These are phyloP conservation scores for Gadopsis marmoratus DNA, from an alignment of 2,797 vertebrate genomes.

Conservation along the genomic window DNA sequence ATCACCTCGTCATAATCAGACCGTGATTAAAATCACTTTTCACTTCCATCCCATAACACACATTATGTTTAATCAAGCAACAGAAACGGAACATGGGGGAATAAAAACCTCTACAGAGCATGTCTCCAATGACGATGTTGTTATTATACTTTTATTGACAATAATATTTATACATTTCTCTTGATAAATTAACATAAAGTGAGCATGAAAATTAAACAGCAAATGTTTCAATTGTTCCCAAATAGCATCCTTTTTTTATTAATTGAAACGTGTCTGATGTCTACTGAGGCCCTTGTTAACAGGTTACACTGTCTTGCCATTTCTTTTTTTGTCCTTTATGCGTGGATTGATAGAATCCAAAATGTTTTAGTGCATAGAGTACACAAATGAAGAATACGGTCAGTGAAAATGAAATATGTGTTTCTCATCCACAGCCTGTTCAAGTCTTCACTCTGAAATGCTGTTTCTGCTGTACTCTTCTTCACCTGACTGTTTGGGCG, in stretches of 20 bases:
- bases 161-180: slow-evolving; percentile 54
- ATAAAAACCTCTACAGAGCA: not conserved
- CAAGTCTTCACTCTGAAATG: slow-evolving; percentile 38
- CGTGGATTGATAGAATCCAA: slow-evolving; percentile 39
- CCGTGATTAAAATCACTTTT: slow-evolving; percentile 36
- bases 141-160: slow-evolving; percentile 70
- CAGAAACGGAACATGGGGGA: slow-evolving; percentile 1
- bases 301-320: slow-evolving; percentile 15
- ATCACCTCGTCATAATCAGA: slow-evolving; percentile 40
- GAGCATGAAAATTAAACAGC: slow-evolving; percentile 35
- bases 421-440: slow-evolving; percentile 35
- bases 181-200: slow-evolving; percentile 59
- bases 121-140: not conserved
- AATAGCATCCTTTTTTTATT: slow-evolving; percentile 24
- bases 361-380: slow-evolving; percentile 57
- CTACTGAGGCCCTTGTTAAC: slow-evolving; percentile 24
- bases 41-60: not conserved
- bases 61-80: slow-evolving; percentile 40
- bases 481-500: not conserved
- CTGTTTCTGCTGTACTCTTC: slow-evolving; percentile 18
- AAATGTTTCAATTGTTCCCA: slow-evolving; percentile 39
- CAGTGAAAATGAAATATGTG: slow-evolving; percentile 42
- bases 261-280: slow-evolving; percentile 38
- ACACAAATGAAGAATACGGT: slow-evolving; percentile 56
- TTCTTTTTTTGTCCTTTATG: slow-evolving; percentile 17